Percentiles rank a stretch among this genome's conserved stretches.
Evolutionary conservation across 2,888 invertebrate species (phyloP).

Genomic region (Serrognathus titanus): DNA sequence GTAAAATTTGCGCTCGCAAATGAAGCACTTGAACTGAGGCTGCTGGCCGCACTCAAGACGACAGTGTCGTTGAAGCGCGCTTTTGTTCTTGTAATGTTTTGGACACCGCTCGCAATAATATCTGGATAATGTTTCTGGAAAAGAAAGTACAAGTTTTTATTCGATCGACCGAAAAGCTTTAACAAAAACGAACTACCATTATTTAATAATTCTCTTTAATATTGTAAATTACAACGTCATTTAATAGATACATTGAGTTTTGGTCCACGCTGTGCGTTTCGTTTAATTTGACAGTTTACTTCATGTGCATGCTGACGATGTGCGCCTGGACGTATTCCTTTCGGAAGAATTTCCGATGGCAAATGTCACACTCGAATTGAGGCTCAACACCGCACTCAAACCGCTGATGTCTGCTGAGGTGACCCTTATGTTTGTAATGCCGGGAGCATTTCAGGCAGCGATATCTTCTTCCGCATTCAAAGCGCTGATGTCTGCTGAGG

Average conservation of each 20-base stretch:
- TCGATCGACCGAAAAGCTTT: too few relatives aligned
- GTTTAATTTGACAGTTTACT: slow-evolving; percentile 33
- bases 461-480: slow-evolving; percentile 5
- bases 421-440: slow-evolving; percentile 15
- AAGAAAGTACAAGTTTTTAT: too few relatives aligned
- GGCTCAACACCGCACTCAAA: neutral
- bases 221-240: too few relatives aligned
- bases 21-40: neutral
- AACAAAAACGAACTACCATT: too few relatives aligned
- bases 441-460: slow-evolving; percentile 18
- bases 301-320: slow-evolving; percentile 7
- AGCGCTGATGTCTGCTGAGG: neutral
- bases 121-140: neutral
- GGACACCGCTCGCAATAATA: neutral
- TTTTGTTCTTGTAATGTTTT: neutral
- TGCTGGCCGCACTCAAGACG: neutral
- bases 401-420: neutral
- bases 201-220: too few relatives aligned
- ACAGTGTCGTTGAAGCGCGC: neutral
- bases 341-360: slow-evolving; percentile 15
- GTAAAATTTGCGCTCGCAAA: neutral
- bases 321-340: slow-evolving; percentile 19
- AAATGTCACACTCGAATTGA: slow-evolving; percentile 7
- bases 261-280: neutral
- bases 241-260: too few relatives aligned